Evolutionary conservation across 2,797 vertebrate species (phyloP).

Genomic region (Eurystomus glaucurus): DNA sequence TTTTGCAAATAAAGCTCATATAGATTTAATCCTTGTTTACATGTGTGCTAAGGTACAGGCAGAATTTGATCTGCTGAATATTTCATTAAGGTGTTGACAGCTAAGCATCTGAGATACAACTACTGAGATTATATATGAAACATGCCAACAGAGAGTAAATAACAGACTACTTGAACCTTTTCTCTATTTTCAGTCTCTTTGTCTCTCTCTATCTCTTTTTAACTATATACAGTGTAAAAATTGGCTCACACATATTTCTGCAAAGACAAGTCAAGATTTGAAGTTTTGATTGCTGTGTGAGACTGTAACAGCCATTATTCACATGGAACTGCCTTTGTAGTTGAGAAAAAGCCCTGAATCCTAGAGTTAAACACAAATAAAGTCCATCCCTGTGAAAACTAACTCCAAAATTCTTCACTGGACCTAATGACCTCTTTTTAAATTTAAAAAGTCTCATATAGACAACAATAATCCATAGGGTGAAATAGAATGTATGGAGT

Average conservation of each 20-base stretch:
- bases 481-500: background rate
- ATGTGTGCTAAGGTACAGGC: background rate
- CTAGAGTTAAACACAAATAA: background rate
- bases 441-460: background rate
- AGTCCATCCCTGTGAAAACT: background rate
- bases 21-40: background rate
- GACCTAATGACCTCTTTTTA: background rate
- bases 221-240: background rate
- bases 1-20: background rate
- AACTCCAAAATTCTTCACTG: background rate
- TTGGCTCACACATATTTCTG: background rate
- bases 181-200: conserved; percentile 2
- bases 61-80: conserved; percentile 62
- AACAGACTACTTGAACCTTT: background rate
- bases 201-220: background rate
- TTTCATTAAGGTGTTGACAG: conserved; percentile 62
- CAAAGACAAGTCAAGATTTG: background rate
- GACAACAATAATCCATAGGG: background rate
- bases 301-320: background rate
- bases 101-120: conserved; percentile 35
- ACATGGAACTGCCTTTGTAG: background rate
- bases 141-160: conserved; percentile 31
- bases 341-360: background rate
- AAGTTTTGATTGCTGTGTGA: background rate
- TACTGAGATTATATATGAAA: conserved; percentile 37